These are phyloP conservation scores for Telmatochromis sp. DNA, from an alignment of 2,113 vertebrate genomes.

Conservation along the genomic window DNA sequence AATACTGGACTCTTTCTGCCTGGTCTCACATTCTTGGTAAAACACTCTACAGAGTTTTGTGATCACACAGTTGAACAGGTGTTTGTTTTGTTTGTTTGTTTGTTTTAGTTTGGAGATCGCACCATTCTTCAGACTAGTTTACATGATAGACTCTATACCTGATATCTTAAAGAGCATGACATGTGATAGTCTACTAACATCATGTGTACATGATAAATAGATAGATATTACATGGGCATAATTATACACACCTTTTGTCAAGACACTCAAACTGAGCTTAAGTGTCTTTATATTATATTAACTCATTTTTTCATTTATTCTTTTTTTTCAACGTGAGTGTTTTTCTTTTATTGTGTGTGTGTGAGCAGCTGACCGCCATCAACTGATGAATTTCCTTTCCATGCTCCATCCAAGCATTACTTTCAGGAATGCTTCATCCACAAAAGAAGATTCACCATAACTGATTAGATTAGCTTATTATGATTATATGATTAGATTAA, in stretches of 20 bases:
- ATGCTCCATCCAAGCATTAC: neutral
- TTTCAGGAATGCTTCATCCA: neutral
- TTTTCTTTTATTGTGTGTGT: neutral
- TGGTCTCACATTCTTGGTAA: neutral
- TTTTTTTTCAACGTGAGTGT: neutral
- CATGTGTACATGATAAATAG: neutral
- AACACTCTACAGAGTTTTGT: neutral
- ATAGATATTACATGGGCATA: neutral
- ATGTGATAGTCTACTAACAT: fast-evolving
- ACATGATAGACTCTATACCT: neutral
- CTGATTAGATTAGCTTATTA: too few relatives aligned
- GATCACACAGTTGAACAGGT: neutral
- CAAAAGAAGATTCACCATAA: neutral
- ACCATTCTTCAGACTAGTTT: neutral
- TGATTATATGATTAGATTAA: too few relatives aligned
- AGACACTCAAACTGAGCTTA: neutral
- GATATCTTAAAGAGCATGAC: neutral
- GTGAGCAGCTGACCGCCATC: fast-evolving
- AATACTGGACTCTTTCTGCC: neutral
- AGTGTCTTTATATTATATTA: neutral
- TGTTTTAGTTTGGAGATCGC: neutral
- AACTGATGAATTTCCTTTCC: neutral
- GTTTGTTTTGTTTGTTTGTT: neutral
- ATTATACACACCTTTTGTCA: neutral
- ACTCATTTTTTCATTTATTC: neutral